Base-by-base conservation (phyloP, 2,113 vertebrate genomes). In the Seriola dumerili region DNA sequence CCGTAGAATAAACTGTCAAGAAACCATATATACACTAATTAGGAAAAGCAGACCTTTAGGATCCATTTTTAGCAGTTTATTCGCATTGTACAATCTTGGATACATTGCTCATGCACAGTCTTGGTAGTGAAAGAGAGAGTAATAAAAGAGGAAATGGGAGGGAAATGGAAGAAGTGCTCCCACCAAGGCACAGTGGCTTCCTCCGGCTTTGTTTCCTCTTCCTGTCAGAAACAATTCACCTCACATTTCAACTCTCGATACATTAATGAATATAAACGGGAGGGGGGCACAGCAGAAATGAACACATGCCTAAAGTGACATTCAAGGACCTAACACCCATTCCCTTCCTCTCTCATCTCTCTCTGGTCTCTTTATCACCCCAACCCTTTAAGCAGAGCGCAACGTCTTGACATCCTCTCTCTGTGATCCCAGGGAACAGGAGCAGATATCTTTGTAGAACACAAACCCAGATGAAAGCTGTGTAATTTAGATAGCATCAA, bases 401-500 rank as follows among this genome's bases (percentile, higher is more conserved):
- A 8, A 36, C 54, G 54, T 78, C 71, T 76, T 81, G 68, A 77
- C 72, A 77, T 80, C 25, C 44, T 48, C 44, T 68, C 54, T 54
- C 66, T 77, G 77, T 80, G 54, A 83, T 83, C 72, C 57, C 11
- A 7, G 55, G 42, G 52, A 78, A 78, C 76, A 42, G 19, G 55
- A 82, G 81, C 9, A 72, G 52, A 83, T 88, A 86, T 85, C 87
- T 81, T 81, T 77, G 69, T 57, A 70, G 50, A 83, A 74, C 85
- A 84, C 73, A 44, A 75, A 74, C 65, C n/a, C 65, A 77, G 69
- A 86, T 83, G 89, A 91, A 92, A 85, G 85, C 62, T 13, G 59
- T 84, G 81, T 85, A 64, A 92, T 94, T 94, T 89, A 87, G 87
- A 92, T 86, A 46, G 68, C 83, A 88, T 89, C 57, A 69, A 61